Evolutionary conservation across 2,888 invertebrate species (phyloP).

Genomic region (Drosophila demipolita): DNA sequence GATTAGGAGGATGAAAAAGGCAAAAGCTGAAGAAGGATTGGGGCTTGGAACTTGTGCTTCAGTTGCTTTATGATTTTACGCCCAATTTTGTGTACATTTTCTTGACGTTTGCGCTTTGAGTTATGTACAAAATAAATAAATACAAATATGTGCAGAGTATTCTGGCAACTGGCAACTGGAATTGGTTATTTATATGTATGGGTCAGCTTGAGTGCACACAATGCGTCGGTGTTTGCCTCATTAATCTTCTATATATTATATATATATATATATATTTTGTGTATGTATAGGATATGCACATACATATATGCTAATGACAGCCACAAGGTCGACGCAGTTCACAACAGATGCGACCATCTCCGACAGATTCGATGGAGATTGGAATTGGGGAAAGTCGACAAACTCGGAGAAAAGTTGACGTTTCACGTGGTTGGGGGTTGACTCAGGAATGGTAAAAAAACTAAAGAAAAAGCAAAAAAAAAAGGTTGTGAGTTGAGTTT

Average conservation of each 20-base stretch:
- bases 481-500: not conserved
- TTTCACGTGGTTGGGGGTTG: not conserved
- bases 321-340: constrained; percentile 52
- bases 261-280: not conserved
- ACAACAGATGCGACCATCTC: constrained; percentile 7
- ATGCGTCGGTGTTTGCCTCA: constrained; percentile 25
- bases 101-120: constrained; percentile 52
- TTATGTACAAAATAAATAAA: constrained; percentile 4
- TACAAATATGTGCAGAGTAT: not conserved
- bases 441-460: not conserved
- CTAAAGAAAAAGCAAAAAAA: not conserved
- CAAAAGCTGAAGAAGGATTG: not conserved
- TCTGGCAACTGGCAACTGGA: constrained; percentile 27
- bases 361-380: not conserved
- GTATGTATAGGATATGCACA: not conserved
- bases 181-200: constrained; percentile 58
- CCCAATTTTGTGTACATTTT: constrained; percentile 49
- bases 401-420: constrained; percentile 8
- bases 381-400: constrained; percentile 10
- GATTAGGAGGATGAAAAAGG: not conserved
- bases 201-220: constrained; percentile 35
- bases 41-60: not conserved
- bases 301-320: constrained; percentile 51
- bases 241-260: constrained; percentile 37
- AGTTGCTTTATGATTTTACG: constrained; percentile 29